Conservation (phyloP, 2,113 vertebrate species). For the Apistogramma diplotaenia region DNA sequence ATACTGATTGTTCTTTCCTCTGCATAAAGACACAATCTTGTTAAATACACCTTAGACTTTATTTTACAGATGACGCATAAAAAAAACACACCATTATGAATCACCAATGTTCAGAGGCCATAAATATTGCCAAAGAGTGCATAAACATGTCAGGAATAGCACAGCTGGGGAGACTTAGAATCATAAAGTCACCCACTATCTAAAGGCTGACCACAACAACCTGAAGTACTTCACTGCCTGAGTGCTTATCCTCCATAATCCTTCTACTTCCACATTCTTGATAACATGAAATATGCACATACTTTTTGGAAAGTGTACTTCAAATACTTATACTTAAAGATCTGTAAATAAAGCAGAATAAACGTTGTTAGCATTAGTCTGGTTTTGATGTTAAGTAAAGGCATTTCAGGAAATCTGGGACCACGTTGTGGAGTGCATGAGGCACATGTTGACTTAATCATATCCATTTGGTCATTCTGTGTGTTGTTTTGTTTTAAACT, state of each 20-base stretch:
- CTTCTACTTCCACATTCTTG: not conserved
- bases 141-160: not conserved
- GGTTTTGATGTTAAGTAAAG: not conserved
- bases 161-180: not conserved
- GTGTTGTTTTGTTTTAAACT: not conserved
- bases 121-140: not conserved
- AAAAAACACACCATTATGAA: too few relatives aligned
- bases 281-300: not conserved
- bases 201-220: not conserved
- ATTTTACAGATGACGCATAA: not conserved
- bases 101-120: not conserved
- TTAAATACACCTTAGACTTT: not conserved
- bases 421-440: not conserved
- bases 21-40: not conserved
- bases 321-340: accelerated
- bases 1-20: not conserved
- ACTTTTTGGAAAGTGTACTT: accelerated
- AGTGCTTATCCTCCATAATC: not conserved
- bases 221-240: not conserved
- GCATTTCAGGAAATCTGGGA: too few relatives aligned
- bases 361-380: not conserved
- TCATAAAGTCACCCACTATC: not conserved
- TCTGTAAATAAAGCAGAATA: accelerated
- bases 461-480: not conserved
- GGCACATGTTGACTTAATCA: accelerated